Base-by-base conservation (phyloP, 2,888 invertebrate species). In the Chymomyza procnemis region DNA sequence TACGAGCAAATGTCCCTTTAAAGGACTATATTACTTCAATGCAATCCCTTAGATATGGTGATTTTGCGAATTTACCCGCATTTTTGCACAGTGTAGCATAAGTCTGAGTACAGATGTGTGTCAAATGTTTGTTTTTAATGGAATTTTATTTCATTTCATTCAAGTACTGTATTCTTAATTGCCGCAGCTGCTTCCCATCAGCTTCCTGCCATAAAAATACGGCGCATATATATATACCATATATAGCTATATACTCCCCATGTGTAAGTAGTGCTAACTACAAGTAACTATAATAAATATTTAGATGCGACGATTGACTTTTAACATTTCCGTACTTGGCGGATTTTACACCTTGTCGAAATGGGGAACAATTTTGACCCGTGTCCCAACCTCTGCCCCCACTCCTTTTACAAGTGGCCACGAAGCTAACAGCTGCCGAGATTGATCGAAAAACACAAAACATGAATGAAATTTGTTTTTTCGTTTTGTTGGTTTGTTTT, bases 111-210 rank as follows among this genome's bases (percentile, higher is more conserved):
- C 81, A 78, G 76, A 85, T 84, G 81, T 69, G 78, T 84, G 86
- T 85, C 82, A 79, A 81, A 82, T 82, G 81, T 82, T 82, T 82
- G 73, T 86, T 86, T 86, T 86, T 84, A 86, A 82, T 82, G 84
- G 87, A 82, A 82, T 82, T 81, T 81, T 81, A 86, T 83, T 81
- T 78, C 34, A 41, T 12, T 41, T 41, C 34, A 41, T 41, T 41
- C 34, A 41, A 41, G 34, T 41, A 41, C 34, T 41, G 34, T 41
- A 41, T 41, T 41, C 34, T 41, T 41, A 41, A 41, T 41, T 41
- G 34, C 34, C 34, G 34, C 34, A 41, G 34, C 34, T 41, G 34
- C 34, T 41, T 41, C 34, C 34, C 34, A 41, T 41, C 34, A 41
- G 34, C 34, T 41, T 41, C 34, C 34, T 41, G 34, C 34, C 34